Conservation (phyloP, 2,888 invertebrate species). For the Unio delphinus region DNA sequence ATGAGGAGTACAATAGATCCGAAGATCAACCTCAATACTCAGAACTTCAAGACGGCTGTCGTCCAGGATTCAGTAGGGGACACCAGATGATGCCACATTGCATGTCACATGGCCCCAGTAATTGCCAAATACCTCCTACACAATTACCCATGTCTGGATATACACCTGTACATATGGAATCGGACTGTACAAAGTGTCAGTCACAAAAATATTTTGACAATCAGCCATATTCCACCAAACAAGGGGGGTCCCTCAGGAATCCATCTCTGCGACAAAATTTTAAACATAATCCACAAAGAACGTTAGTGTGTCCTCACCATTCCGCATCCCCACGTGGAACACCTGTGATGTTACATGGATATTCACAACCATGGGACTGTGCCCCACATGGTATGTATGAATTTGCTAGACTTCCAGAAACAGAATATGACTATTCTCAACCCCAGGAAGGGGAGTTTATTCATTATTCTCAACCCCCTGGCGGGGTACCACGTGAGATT, state of each 20-base stretch:
- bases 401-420: slow-evolving; percentile 10
- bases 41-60: slow-evolving; percentile 34
- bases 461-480: too few relatives aligned
- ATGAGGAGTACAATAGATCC: slow-evolving; percentile 59
- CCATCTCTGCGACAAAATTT: slow-evolving; percentile 20
- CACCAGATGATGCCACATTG: slow-evolving; percentile 29
- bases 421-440: slow-evolving; percentile 33
- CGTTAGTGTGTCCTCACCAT: slow-evolving; percentile 8
- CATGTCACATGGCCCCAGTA: slow-evolving; percentile 43
- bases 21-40: slow-evolving; percentile 32
- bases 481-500: too few relatives aligned
- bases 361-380: slow-evolving; percentile 37
- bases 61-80: slow-evolving; percentile 51
- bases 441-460: slow-evolving; percentile 8
- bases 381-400: slow-evolving; percentile 25
- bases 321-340: slow-evolving; percentile 27
- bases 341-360: slow-evolving; percentile 36
- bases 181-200: slow-evolving; percentile 48
- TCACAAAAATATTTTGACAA: slow-evolving; percentile 40
- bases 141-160: slow-evolving; percentile 33
- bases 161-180: slow-evolving; percentile 49
- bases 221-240: slow-evolving; percentile 27
- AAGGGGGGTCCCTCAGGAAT: slow-evolving; percentile 12
- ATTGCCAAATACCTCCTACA: slow-evolving; percentile 58
- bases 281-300: slow-evolving; percentile 17